phyloP scores from a whole-genome alignment of 2,888 invertebrate genomes.

The Drosophila recens region DNA sequence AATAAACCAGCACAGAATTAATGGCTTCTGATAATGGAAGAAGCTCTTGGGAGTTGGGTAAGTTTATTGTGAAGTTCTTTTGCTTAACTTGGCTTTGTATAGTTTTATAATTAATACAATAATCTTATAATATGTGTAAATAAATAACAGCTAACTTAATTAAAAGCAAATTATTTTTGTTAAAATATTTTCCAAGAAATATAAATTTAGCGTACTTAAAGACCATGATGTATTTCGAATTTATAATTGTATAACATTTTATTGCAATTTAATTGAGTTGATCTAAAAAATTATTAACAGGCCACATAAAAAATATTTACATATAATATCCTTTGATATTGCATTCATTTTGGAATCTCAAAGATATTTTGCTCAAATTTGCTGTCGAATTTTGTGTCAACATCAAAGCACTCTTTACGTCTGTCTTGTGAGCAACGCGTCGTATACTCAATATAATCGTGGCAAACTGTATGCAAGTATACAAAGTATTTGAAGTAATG shows the following conservation, averaged over 20 bases:
- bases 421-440: conserved; percentile 4
- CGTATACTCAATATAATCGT: conserved; percentile 28
- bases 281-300: conserved; percentile 23
- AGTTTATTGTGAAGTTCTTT: background rate
- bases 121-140: background rate
- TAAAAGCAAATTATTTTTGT: background rate
- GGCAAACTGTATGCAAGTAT: conserved; percentile 8
- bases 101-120: background rate
- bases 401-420: conserved; percentile 13
- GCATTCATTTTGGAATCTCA: conserved; percentile 26
- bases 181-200: background rate
- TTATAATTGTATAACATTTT: background rate
- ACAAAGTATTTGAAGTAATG: conserved; percentile 20
- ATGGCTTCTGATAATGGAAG: conserved; percentile 11
- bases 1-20: conserved; percentile 12
- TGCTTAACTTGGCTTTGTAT: background rate
- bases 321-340: conserved; percentile 2
- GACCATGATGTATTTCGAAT: background rate
- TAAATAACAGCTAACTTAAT: background rate
- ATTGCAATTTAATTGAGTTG: conserved; percentile 28
- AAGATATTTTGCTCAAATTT: conserved; percentile 30
- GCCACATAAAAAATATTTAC: conserved; percentile 43
- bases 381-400: conserved; percentile 14
- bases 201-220: background rate
- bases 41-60: background rate